Evolutionary conservation across 1,140 invertebrate species (phyloP), one percentile per base, ranked within the genome.

Genomic region (Eciton burchellii): DNA sequence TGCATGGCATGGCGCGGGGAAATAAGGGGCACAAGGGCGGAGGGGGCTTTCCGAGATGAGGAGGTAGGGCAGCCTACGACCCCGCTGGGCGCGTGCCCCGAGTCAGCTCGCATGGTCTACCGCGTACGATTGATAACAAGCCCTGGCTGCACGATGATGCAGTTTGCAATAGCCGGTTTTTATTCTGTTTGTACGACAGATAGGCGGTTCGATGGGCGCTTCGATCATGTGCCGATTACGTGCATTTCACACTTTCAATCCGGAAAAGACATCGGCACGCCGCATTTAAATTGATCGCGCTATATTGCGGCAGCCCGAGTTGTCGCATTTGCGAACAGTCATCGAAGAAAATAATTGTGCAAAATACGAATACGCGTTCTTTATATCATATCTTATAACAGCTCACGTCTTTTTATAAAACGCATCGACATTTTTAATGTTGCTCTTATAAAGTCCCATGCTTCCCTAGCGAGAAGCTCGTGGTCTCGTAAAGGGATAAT

Each of bases 31-130:
- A 54, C 59, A 41, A 76, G 52, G 62, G 62, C 21, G 35, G n/a
- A 43, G 35, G 19, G 29, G 29, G 59, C 49, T 35, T 35, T 5
- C 35, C 35, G 65, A 56, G 29, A 60, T 43, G 49, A 45, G 72
- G 82, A 83, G 86, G 88, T 86, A 86, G 88, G 77, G 79, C 88
- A 70, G 85, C 83, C 85, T 87, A 85, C 85, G 82, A 90, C 88
- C 89, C 90, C 87, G 85, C 54, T 82, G 87, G 91, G 91, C 92
- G 91, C 91, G 93, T 93, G 91, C 90, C 92, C 81, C 88, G 82
- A 93, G 92, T 91, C 90, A 91, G 86, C 84, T 88, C 87, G 85
- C 85, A 83, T 73, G 66, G 29, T 82, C 73, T 59, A 84, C 86
- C 76, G 65, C 81, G 82, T 59, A 82, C 89, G 79, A 86, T 89